Evolutionary conservation across 2,113 vertebrate genomes (phyloP).

Genomic region (Raphicerus campestris): DNA sequence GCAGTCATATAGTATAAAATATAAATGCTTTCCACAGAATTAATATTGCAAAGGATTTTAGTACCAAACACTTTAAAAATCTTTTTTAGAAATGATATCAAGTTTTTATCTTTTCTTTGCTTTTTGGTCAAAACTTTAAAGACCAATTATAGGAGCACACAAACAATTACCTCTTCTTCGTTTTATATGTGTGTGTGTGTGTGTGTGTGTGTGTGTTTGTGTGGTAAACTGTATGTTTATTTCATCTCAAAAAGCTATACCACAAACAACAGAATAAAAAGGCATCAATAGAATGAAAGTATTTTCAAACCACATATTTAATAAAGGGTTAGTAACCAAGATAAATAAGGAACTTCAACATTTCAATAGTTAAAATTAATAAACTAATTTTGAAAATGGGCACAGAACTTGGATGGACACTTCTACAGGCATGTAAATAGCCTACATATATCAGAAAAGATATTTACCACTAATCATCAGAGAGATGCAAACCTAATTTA

Average conservation of each 20-base stretch:
- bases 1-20: background rate
- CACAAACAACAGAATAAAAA: background rate
- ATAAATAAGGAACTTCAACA: background rate
- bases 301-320: background rate
- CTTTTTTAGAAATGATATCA: background rate
- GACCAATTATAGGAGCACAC: background rate
- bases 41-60: background rate
- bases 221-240: background rate
- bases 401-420: background rate
- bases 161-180: too few relatives aligned
- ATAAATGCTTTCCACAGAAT: background rate
- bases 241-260: background rate
- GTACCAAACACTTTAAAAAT: background rate
- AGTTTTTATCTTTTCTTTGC: background rate
- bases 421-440: background rate
- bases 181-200: background rate
- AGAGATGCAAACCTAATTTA: background rate
- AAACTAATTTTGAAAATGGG: background rate
- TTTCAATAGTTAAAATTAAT: background rate
- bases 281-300: background rate
- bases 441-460: background rate
- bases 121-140: background rate
- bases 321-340: background rate
- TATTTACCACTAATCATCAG: background rate
- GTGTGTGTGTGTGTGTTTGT: too few relatives aligned